Percentiles rank a stretch among this genome's conserved stretches.
Conservation (phyloP, 2,113 vertebrate species). For the Ammodramus savannarum region DNA sequence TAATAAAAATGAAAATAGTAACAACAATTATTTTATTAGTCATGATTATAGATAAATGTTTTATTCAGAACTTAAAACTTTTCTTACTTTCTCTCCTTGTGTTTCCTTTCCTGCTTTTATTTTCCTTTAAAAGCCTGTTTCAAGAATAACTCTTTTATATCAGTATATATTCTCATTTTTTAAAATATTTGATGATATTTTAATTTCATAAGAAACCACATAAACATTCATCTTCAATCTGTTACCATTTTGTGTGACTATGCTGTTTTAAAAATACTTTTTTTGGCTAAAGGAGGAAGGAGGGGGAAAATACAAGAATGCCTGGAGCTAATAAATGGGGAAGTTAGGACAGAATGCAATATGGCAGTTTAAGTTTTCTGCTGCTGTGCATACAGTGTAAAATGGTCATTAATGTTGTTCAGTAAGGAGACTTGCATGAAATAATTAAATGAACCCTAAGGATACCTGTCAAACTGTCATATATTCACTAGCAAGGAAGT, state of each 20-base stretch:
- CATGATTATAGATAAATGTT: background rate
- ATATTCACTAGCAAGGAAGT: background rate
- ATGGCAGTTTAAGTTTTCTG: constrained; percentile 24
- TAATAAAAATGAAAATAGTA: background rate
- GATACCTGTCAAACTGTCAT: constrained; percentile 47
- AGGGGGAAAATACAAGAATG: background rate
- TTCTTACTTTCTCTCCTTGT: background rate
- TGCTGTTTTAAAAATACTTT: background rate
- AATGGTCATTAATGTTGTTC: constrained; percentile 26
- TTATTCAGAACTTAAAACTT: background rate
- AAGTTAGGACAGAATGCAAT: background rate
- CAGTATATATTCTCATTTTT: background rate
- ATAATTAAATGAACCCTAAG: constrained; percentile 14
- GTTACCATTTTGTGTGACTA: background rate
- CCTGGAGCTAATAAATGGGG: fast-evolving
- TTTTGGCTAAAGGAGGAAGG: background rate
- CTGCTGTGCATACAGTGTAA: background rate
- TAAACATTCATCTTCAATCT: background rate
- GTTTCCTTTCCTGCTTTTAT: background rate
- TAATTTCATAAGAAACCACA: background rate
- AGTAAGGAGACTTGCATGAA: constrained; percentile 8
- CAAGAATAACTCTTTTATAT: background rate
- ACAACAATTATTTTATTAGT: background rate
- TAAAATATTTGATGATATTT: background rate
- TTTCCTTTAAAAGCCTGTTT: background rate